Percentiles rank a stretch among this genome's conserved stretches.
These are phyloP conservation scores for Phenganax stokvisi DNA, from an alignment of 92 coral and sea anemone species.

Conservation along the genomic window DNA sequence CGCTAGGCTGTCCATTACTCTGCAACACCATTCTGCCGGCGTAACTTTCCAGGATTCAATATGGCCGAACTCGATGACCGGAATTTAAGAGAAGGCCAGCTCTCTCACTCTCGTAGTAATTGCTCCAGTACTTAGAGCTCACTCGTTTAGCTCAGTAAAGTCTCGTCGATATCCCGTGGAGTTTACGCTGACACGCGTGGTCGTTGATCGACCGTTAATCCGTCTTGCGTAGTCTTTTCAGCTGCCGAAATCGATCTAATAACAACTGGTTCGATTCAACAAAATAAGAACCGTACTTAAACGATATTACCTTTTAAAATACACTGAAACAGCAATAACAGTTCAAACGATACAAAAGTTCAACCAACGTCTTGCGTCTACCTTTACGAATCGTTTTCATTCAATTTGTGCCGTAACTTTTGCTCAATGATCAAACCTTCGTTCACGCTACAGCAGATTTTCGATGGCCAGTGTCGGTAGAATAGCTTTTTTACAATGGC, in stretches of 20 bases:
- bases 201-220: conserved; percentile 15
- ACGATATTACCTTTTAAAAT: background rate
- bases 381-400: too few relatives aligned
- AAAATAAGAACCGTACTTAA: background rate
- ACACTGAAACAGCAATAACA: background rate
- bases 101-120: background rate
- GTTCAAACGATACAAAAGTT: background rate
- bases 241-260: background rate
- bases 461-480: too few relatives aligned
- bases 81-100: background rate
- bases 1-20: conserved; percentile 71
- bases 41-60: conserved; percentile 24
- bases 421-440: background rate
- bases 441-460: background rate
- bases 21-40: conserved; percentile 90
- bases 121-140: conserved; percentile 1
- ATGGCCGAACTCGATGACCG: background rate
- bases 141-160: background rate
- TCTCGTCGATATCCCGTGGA: background rate
- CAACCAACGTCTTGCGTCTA: too few relatives aligned
- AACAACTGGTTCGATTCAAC: background rate
- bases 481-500: too few relatives aligned
- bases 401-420: too few relatives aligned
- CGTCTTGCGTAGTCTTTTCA: background rate
- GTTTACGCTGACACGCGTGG: conserved; percentile 11